These are phyloP conservation scores for Perizoma affinitatum DNA, from an alignment of 2,888 invertebrate species.

Conservation along the genomic window DNA sequence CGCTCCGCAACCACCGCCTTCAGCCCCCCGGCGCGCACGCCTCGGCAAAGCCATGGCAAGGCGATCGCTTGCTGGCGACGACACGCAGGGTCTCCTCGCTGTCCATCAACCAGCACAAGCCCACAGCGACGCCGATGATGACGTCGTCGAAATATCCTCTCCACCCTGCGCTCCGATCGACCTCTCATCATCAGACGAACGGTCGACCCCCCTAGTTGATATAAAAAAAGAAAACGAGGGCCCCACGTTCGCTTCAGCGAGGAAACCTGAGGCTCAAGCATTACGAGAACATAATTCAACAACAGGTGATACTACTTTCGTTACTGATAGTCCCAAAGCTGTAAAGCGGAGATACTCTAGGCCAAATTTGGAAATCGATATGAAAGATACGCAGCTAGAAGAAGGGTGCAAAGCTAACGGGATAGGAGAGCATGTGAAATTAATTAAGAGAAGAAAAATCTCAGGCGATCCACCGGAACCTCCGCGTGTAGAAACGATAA, in stretches of 20 bases:
- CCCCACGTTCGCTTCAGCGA: conserved; percentile 62
- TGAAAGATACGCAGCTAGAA: conserved; percentile 76
- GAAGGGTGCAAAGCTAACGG: conserved; percentile 76
- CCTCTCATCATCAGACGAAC: conserved; percentile 77
- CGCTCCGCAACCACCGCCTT: conserved; percentile 83
- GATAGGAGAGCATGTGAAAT: conserved; percentile 80
- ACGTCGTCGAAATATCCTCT: conserved; percentile 78
- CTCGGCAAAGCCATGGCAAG: conserved; percentile 87
- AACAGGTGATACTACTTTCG: conserved; percentile 52
- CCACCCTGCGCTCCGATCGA: conserved; percentile 75
- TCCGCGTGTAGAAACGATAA: conserved; percentile 56
- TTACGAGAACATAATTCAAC: conserved; percentile 69
- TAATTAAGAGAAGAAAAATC: conserved; percentile 82
- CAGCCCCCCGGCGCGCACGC: conserved; percentile 73
- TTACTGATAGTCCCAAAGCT: conserved; percentile 62
- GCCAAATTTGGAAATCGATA: conserved; percentile 77
- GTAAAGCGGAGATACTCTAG: conserved; percentile 75
- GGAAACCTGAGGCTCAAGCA: conserved; percentile 75
- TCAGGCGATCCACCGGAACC: conserved; percentile 68
- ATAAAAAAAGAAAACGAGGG: conserved; percentile 80
- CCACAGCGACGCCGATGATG: conserved; percentile 79
- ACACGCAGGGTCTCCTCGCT: conserved; percentile 76
- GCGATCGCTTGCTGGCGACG: conserved; percentile 83
- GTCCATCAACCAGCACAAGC: conserved; percentile 59
- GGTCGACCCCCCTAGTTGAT: conserved; percentile 72